Percentiles rank a stretch among this genome's conserved stretches.
Evolutionary conservation across 53 echinoderm and acorn worm species (phyloP).

Genomic region (Holothuria scabra): DNA sequence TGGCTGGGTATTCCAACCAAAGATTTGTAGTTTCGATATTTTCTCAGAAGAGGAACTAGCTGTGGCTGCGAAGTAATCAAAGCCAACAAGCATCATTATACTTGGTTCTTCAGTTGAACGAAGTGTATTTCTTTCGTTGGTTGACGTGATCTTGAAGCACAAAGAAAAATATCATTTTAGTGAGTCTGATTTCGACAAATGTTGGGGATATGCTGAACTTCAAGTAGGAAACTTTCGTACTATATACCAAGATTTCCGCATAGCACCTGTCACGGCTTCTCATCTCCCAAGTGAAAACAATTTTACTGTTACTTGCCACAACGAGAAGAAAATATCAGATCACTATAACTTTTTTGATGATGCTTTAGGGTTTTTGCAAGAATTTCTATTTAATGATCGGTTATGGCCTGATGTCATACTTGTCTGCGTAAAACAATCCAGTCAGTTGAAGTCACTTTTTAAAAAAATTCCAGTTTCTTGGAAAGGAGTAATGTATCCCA

Average conservation of each 20-base stretch:
- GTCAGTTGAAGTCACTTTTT: neutral
- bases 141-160: neutral
- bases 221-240: neutral
- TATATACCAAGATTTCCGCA: conserved; percentile 20
- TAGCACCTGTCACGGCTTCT: neutral
- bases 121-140: conserved; percentile 7
- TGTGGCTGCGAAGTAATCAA: neutral
- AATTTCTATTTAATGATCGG: neutral
- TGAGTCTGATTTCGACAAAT: neutral
- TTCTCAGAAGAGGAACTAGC: neutral
- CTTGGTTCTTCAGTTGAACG: conserved; percentile 15
- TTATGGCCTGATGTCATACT: conserved; percentile 1
- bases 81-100: neutral
- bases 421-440: neutral
- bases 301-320: no score
- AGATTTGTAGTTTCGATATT: conserved; percentile 15
- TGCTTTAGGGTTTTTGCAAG: neutral
- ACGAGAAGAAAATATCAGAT: neutral
- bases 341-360: neutral
- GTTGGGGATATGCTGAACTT: conserved; percentile 7
- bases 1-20: no score
- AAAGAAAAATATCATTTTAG: neutral
- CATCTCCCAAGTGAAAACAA: no score
- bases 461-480: conserved; percentile 1
- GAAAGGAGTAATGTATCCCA: conserved; percentile 5